Base-by-base conservation (phyloP, 2,797 vertebrate species). In the Naso thynnoides region DNA sequence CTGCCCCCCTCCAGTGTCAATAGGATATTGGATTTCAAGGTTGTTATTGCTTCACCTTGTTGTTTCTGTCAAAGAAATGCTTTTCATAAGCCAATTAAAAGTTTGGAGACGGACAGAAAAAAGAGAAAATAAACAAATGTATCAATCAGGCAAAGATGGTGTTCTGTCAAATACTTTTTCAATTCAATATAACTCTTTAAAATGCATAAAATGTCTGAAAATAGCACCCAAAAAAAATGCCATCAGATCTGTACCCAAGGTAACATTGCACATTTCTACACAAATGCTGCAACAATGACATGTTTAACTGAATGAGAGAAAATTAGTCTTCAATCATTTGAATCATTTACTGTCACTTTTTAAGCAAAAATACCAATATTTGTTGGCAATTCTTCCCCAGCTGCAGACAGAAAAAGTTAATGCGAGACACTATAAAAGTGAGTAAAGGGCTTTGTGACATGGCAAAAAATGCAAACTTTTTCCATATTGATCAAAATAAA, bases 1-100 rank as follows among this genome's bases (percentile, higher is more conserved):
- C 6, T 77, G 52, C 18, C 57, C 39, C 42, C 48, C 53, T 76
- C 69, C 58, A 19, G 82, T 23, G 38, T 66, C 63, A 63, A 80
- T 19, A 86, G 86, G 84, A 89, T 86, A 90, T 90, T 90, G 76
- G 78, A 85, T 80, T 81, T 79, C 61, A 78, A 62, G 81, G 60
- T 70, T 73, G 79, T 82, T 86, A 76, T 88, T 76, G 66, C 61
- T 83, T 82, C 60, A 62, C n/a, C 71, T 77, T 81, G 56, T 77
- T 75, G 3, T 48, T 86, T 76, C 53, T 74, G 45, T 48, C 42
- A 11, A 63, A 75, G 58, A 77, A 81, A 79, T 76, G 64, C 61
- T 52, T 50, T 36, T 67, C 72, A 72, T 26, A 61, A 49, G 67
- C 49, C 55, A 70, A 78, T 82, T 79, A 45, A 72, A 82, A 63